These are phyloP conservation scores for Paracentrotus lividus DNA, from an alignment of 53 echinoderm and acorn worm species.

Conservation along the genomic window DNA sequence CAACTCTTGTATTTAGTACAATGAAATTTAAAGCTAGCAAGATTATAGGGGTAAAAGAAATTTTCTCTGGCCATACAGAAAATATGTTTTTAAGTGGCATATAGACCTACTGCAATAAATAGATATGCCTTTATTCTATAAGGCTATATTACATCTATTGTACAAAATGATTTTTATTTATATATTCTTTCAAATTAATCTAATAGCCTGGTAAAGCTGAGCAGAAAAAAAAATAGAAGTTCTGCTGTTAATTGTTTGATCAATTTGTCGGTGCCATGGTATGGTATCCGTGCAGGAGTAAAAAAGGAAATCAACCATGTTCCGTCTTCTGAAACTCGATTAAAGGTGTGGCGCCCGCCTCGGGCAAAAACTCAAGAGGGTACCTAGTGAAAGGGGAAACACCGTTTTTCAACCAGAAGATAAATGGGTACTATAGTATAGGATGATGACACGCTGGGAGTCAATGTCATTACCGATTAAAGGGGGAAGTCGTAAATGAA, in stretches of 20 bases:
- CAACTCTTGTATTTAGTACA: no score
- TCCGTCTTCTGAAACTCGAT: constrained; percentile 55
- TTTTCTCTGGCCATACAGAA: no score
- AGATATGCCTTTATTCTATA: no score
- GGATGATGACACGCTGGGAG: constrained; percentile 21
- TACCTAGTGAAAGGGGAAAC: constrained; percentile 15
- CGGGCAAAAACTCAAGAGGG: constrained; percentile 2
- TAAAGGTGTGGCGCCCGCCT: constrained; percentile 61
- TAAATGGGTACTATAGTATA: constrained; percentile 36
- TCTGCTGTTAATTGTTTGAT: background rate
- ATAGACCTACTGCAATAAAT: no score
- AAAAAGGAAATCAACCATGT: constrained; percentile 5
- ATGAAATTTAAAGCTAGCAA: no score
- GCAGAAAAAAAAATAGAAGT: no score
- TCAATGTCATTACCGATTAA: constrained; percentile 57
- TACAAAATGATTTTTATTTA: no score
- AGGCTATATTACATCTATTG: no score
- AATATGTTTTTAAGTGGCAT: no score
- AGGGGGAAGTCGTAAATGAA: constrained; percentile 35
- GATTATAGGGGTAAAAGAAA: no score
- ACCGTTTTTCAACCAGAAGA: constrained; percentile 8
- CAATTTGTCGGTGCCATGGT: background rate
- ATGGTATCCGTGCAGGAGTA: background rate
- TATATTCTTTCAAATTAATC: no score
- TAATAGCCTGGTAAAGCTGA: no score